Conservation (phyloP, 2,113 vertebrate species). For the Corythoichthys intestinalis region DNA sequence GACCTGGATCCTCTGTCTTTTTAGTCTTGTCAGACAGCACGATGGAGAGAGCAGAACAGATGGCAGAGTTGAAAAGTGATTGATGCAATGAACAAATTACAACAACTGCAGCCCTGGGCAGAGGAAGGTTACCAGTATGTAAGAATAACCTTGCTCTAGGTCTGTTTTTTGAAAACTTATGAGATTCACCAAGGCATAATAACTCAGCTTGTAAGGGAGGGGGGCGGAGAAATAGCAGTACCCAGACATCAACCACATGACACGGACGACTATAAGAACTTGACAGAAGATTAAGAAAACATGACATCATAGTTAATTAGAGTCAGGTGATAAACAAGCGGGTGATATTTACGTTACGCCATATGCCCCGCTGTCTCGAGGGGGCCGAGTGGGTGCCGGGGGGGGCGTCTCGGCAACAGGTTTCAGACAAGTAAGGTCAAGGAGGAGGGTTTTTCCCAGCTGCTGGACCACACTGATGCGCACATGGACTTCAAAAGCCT, state of each 20-base stretch:
- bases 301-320: conserved; percentile 75
- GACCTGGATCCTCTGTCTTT: conserved; percentile 41
- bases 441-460: conserved; percentile 66
- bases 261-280: conserved; percentile 30
- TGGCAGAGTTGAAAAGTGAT: conserved; percentile 53
- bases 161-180: conserved; percentile 40
- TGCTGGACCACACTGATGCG: conserved; percentile 63
- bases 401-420: conserved; percentile 52
- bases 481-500: conserved; percentile 2
- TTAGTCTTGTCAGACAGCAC: conserved; percentile 52
- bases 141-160: conserved; percentile 35
- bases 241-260: conserved; percentile 18
- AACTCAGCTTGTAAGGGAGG: not conserved
- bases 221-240: conserved; percentile 18
- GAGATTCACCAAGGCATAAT: conserved; percentile 34
- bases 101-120: conserved; percentile 23
- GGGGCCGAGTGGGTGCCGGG: conserved; percentile 41
- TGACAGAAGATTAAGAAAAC: conserved; percentile 50
- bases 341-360: conserved; percentile 72
- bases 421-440: conserved; percentile 70
- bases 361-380: conserved; percentile 62
- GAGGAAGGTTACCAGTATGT: conserved; percentile 5
- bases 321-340: conserved; percentile 73
- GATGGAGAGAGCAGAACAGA: conserved; percentile 39
- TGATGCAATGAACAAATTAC: conserved; percentile 52